phyloP scores from a whole-genome alignment of 2,888 invertebrate genomes.

The Cerastis rubricosa region DNA sequence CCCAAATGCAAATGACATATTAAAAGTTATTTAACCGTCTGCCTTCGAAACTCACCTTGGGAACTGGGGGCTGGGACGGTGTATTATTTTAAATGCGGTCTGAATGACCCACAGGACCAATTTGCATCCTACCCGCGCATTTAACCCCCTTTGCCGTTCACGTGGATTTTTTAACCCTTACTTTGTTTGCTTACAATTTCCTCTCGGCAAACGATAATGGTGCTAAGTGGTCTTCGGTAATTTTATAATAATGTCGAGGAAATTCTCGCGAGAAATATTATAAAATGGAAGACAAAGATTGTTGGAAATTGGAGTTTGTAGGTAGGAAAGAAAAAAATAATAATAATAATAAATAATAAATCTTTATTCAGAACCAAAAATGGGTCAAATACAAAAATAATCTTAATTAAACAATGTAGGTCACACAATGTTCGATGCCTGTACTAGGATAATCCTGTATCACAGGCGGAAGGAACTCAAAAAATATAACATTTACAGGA shows the following conservation, averaged over 20 bases:
- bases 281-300: conserved; percentile 36
- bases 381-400: too few species aligned
- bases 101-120: conserved; percentile 61
- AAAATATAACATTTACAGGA: too few species aligned
- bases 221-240: conserved; percentile 60
- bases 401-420: too few species aligned
- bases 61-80: conserved; percentile 38
- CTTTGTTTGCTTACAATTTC: conserved; percentile 64
- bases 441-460: too few species aligned
- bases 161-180: conserved; percentile 57
- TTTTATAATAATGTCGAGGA: conserved; percentile 45
- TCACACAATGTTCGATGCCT: too few species aligned
- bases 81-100: conserved; percentile 70
- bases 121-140: conserved; percentile 65
- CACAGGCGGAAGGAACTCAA: too few species aligned
- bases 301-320: conserved; percentile 25
- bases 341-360: too few species aligned
- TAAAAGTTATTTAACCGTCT: conserved; percentile 53
- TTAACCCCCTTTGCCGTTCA: conserved; percentile 62
- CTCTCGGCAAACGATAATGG: conserved; percentile 57
- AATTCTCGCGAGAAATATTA: conserved; percentile 44
- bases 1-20: conserved; percentile 55
- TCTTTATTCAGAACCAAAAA: too few species aligned
- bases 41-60: conserved; percentile 34
- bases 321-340: not conserved